Evolutionary conservation across 1,140 invertebrate species (phyloP).

Genomic region (Apis dorsata): DNA sequence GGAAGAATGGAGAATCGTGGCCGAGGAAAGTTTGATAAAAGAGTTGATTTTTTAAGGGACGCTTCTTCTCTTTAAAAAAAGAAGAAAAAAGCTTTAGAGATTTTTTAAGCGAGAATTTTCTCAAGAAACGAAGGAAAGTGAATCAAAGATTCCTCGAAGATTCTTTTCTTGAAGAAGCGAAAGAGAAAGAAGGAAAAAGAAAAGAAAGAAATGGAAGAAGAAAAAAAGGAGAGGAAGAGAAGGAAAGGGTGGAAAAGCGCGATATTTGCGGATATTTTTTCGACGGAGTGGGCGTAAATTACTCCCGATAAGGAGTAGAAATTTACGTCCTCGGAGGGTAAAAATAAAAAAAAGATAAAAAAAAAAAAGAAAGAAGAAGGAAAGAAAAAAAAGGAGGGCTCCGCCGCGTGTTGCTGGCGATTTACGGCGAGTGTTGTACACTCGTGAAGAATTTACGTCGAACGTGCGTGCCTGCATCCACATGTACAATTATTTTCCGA

Average conservation of each 20-base stretch:
- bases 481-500: slow-evolving; percentile 50
- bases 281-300: slow-evolving; percentile 30
- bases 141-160: no score
- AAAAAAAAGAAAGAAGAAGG: neutral
- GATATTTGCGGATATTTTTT: slow-evolving; percentile 21
- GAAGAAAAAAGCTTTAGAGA: no score
- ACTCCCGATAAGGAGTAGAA: slow-evolving; percentile 46
- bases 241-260: slow-evolving; percentile 26
- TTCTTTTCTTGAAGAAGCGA: no score
- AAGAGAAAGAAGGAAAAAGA: neutral
- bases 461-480: slow-evolving; percentile 51
- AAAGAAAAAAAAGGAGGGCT: slow-evolving; percentile 5
- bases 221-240: neutral
- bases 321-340: slow-evolving; percentile 30
- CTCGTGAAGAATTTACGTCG: slow-evolving; percentile 55
- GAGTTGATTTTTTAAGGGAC: no score
- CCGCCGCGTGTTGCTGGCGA: slow-evolving; percentile 42
- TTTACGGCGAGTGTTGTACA: slow-evolving; percentile 48
- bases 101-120: no score
- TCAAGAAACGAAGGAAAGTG: no score
- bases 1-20: no score
- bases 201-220: no score
- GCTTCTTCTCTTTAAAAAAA: no score
- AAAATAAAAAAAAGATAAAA: neutral
- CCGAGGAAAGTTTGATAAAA: no score